Percentiles rank a stretch among this genome's conserved stretches.
phyloP scores from a whole-genome alignment of 2,113 vertebrate species.

The Pandion haliaetus region DNA sequence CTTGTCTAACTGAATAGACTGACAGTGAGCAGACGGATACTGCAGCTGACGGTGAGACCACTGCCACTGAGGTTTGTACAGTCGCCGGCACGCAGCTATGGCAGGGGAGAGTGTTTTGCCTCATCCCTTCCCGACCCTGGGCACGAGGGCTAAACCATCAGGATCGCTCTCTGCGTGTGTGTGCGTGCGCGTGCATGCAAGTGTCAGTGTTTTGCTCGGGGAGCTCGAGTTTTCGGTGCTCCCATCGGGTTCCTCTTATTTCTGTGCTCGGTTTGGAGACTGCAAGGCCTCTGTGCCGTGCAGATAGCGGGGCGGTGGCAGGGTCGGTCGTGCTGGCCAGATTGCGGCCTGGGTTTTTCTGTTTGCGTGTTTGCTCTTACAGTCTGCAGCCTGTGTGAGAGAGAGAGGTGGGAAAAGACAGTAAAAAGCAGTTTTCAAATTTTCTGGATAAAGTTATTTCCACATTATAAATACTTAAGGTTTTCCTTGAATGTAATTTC shows the following conservation, averaged over 20 bases:
- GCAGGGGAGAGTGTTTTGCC: background rate
- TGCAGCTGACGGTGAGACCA: slow-evolving; percentile 90
- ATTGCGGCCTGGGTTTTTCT: background rate
- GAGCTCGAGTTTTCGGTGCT: background rate
- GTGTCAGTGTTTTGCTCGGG: background rate
- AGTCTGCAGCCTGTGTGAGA: background rate
- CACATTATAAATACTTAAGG: background rate
- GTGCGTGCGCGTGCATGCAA: background rate
- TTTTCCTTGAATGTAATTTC: background rate
- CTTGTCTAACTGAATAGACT: slow-evolving; percentile 81
- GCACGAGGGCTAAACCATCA: background rate
- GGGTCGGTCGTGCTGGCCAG: accelerated
- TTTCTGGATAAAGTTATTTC: background rate
- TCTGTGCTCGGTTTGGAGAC: background rate
- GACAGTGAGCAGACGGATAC: slow-evolving; percentile 97
- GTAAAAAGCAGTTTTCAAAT: background rate
- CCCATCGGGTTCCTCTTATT: accelerated
- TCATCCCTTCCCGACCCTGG: background rate
- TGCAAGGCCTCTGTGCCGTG: background rate
- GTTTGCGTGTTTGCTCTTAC: background rate
- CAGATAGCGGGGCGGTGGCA: accelerated
- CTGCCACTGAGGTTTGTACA: slow-evolving; percentile 92
- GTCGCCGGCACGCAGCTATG: background rate
- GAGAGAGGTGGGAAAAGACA: background rate
- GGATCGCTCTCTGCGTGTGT: background rate